Evolutionary conservation across 2,113 vertebrate genomes (phyloP).

Genomic region (Trogon melanurus): DNA sequence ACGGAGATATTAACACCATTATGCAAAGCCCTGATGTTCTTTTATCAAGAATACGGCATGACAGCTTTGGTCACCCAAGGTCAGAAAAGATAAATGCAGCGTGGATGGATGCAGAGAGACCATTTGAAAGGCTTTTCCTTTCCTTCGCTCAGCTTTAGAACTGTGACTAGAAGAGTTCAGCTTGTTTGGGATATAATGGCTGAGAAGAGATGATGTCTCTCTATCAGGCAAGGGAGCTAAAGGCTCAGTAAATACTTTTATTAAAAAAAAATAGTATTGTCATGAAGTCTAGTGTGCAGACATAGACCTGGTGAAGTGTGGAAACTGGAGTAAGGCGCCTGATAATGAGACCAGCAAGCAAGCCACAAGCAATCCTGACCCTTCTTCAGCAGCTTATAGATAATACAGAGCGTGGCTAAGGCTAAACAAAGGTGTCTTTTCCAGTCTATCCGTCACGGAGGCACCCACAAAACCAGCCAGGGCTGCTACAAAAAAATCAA

Average conservation of each 20-base stretch:
- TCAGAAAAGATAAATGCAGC: background rate
- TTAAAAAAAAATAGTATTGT: background rate
- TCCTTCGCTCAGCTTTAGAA: background rate
- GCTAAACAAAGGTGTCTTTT: background rate
- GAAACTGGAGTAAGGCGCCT: background rate
- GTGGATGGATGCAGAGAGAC: background rate
- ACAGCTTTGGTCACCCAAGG: constrained; percentile 29
- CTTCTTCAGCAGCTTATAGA: background rate
- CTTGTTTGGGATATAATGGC: background rate
- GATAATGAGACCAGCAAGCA: background rate
- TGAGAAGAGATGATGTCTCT: background rate
- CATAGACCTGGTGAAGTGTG: background rate
- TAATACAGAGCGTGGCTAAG: background rate
- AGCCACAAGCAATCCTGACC: background rate
- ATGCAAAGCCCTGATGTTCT: background rate
- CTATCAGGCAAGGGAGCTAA: background rate
- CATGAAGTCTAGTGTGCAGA: background rate
- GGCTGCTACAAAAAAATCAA: too few relatives aligned
- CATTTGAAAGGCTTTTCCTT: background rate
- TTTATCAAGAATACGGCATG: background rate
- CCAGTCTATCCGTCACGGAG: background rate
- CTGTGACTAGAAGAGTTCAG: background rate
- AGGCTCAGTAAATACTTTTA: background rate
- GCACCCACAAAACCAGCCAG: too few relatives aligned
- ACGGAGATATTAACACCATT: background rate